These are phyloP conservation scores for Pygmarrhopalites habei DNA, from an alignment of 1,140 invertebrate genomes.

Conservation along the genomic window DNA sequence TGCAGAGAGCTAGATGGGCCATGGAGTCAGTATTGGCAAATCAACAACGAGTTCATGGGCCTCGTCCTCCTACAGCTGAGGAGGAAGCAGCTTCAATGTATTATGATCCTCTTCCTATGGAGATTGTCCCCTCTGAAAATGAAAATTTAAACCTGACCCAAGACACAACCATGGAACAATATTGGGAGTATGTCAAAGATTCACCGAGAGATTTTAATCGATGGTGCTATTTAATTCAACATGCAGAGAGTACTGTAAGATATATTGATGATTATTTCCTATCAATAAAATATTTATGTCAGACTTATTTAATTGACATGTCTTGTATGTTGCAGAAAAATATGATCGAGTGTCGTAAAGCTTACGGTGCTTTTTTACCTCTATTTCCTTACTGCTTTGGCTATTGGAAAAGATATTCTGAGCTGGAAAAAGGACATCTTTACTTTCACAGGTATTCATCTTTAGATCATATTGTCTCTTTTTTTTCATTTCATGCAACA, in stretches of 20 bases:
- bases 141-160: conserved; percentile 2
- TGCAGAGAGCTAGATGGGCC: conserved; percentile 5
- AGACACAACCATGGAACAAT: conserved; percentile 23
- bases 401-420: conserved; percentile 37
- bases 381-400: conserved; percentile 39
- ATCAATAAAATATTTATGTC: too few species aligned
- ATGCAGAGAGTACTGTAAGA: conserved; percentile 28
- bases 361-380: conserved; percentile 38
- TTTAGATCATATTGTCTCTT: conserved; percentile 2
- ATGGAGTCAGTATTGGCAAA: conserved; percentile 16
- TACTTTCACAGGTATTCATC: conserved; percentile 32
- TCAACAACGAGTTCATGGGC: neutral
- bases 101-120: conserved; percentile 38
- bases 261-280: too few species aligned
- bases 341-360: conserved; percentile 26
- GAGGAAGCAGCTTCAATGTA: conserved; percentile 25
- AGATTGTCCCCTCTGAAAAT: conserved; percentile 24
- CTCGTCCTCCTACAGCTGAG: neutral
- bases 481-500: neutral
- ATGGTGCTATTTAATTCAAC: conserved; percentile 35
- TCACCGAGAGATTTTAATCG: conserved; percentile 36
- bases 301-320: too few species aligned
- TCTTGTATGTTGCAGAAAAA: conserved; percentile 20
- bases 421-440: conserved; percentile 28
- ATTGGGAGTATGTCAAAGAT: conserved; percentile 35